A percentile compares a stretch with the other conserved stretches of the same genome.
Evolutionary conservation across 2,888 invertebrate genomes (phyloP).

Genomic region (Melangyna quadrimaculata): DNA sequence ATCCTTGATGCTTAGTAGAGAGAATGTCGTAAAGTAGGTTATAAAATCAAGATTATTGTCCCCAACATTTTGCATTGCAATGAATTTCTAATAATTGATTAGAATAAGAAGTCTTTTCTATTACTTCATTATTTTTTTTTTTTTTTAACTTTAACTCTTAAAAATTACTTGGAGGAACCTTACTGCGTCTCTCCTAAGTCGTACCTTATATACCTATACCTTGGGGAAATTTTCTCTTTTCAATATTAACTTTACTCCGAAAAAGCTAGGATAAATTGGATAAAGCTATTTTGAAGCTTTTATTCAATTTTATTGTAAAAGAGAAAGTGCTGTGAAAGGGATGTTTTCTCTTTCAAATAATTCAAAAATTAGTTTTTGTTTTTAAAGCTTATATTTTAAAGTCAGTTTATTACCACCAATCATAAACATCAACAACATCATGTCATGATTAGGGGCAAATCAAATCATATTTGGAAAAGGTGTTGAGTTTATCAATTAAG

Average conservation of each 20-base stretch:
- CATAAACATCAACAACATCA: background rate
- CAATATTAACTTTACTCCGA: conserved; percentile 23
- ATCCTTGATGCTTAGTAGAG: background rate
- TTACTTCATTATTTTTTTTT: background rate
- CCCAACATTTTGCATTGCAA: too few species aligned
- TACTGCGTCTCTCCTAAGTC: background rate
- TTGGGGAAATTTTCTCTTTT: conserved; percentile 13
- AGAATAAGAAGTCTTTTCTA: background rate
- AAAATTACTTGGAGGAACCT: background rate
- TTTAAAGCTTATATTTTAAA: conserved; percentile 10
- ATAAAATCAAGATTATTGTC: too few species aligned
- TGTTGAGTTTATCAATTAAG: background rate
- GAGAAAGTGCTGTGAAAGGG: conserved; percentile 1
- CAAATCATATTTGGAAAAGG: background rate
- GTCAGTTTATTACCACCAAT: background rate
- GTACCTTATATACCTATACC: background rate
- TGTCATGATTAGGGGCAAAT: background rate
- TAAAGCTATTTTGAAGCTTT: background rate
- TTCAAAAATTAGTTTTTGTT: background rate
- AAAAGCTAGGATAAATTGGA: conserved; percentile 33
- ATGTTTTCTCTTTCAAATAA: conserved; percentile 26
- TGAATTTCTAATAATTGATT: too few species aligned
- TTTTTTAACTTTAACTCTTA: background rate
- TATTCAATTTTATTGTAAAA: background rate
- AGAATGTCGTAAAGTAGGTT: too few species aligned